phyloP scores from a whole-genome alignment of 2,113 vertebrate genomes.

The Podocnemis expansa region DNA sequence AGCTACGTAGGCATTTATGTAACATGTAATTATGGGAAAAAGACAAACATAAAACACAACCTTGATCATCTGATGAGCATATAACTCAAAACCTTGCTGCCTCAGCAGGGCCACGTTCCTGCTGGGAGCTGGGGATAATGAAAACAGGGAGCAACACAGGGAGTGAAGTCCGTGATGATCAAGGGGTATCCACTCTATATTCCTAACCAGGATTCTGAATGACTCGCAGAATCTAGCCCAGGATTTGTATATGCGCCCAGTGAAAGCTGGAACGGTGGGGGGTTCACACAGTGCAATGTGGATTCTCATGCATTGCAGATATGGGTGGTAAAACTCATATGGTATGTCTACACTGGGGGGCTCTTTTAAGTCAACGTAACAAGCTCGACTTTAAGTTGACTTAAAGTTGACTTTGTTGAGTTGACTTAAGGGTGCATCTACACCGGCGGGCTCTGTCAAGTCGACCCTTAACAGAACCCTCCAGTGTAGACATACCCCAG shows the following conservation, averaged over 20 bases:
- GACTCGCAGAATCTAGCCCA: neutral
- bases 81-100: neutral
- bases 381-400: no score
- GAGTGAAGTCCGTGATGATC: neutral
- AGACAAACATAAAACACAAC: neutral
- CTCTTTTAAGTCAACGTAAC: no score
- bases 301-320: neutral
- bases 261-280: neutral
- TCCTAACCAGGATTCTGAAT: neutral
- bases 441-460: no score
- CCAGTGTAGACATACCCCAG: no score
- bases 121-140: neutral
- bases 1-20: constrained; percentile 15
- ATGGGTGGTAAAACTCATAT: neutral
- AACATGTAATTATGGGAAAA: constrained; percentile 42
- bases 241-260: neutral
- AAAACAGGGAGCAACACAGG: neutral
- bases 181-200: neutral
- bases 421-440: no score
- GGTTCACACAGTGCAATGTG: neutral
- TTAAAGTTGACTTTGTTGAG: no score
- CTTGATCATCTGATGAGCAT: neutral
- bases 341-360: no score
- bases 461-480: no score
- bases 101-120: neutral